Evolutionary conservation across 2,797 vertebrate genomes (phyloP).

Genomic region (Gymnopithys bicolor): DNA sequence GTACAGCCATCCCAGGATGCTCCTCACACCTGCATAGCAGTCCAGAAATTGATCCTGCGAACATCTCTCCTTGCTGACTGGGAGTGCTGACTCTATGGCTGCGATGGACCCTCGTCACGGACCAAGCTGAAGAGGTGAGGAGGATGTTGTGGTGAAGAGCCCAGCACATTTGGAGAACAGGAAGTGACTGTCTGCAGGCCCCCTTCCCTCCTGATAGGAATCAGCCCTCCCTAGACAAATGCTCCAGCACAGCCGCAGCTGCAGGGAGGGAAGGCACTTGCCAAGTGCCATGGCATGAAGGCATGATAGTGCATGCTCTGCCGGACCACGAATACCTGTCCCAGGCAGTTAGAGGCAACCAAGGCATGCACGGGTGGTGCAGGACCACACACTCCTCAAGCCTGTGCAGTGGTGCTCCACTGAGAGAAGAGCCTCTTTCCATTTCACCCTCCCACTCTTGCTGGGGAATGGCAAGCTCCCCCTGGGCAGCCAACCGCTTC

Average conservation of each 20-base stretch:
- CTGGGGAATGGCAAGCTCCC: neutral
- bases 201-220: neutral
- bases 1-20: neutral
- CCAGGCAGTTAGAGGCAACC: constrained; percentile 42
- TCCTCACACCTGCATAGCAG: neutral
- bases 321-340: constrained; percentile 61
- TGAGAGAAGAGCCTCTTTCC: neutral
- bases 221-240: constrained; percentile 10
- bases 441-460: neutral
- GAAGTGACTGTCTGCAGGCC: accelerated
- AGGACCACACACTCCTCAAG: constrained; percentile 40
- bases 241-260: constrained; percentile 44
- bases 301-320: constrained; percentile 41
- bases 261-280: constrained; percentile 42
- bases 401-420: constrained; percentile 11
- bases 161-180: neutral
- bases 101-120: neutral
- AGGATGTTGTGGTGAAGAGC: neutral
- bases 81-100: accelerated
- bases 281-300: constrained; percentile 12
- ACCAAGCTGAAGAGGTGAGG: neutral
- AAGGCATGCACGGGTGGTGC: constrained; percentile 23
- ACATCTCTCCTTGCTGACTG: accelerated
- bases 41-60: neutral
- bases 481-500: neutral